Conservation (phyloP, 2,888 invertebrate species). For the Tachina grossa region DNA sequence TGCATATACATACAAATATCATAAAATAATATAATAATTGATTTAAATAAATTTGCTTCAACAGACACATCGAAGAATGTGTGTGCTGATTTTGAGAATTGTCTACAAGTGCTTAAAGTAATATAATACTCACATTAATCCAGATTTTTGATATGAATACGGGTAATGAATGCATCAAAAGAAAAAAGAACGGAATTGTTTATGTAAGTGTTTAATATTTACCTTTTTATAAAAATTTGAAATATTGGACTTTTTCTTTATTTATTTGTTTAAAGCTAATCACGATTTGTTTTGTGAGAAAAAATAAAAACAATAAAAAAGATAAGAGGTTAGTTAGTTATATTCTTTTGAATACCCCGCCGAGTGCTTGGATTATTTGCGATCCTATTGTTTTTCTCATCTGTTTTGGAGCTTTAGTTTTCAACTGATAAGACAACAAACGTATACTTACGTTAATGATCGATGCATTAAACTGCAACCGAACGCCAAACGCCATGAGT, state of each 20-base stretch:
- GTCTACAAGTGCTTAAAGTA: slow-evolving; percentile 7
- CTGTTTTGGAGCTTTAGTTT: slow-evolving; percentile 69
- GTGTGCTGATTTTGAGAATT: background rate
- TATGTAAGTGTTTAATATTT: slow-evolving; percentile 33
- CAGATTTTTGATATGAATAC: background rate
- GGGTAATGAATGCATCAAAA: background rate
- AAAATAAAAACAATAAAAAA: slow-evolving; percentile 28
- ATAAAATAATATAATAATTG: background rate
- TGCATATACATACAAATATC: background rate
- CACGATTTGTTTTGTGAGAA: slow-evolving; percentile 36
- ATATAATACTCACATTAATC: background rate
- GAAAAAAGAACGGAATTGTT: background rate
- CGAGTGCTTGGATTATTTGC: slow-evolving; percentile 63
- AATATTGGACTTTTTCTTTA: slow-evolving; percentile 37
- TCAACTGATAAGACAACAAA: slow-evolving; percentile 69
- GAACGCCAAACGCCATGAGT: slow-evolving; percentile 56
- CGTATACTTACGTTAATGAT: slow-evolving; percentile 64
- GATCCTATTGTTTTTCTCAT: slow-evolving; percentile 70
- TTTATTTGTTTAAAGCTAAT: slow-evolving; percentile 62
- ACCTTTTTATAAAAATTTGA: slow-evolving; percentile 26
- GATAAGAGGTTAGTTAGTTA: slow-evolving; percentile 49
- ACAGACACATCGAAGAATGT: background rate
- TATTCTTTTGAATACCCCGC: slow-evolving; percentile 59
- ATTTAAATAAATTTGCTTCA: background rate
- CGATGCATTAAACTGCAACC: slow-evolving; percentile 69